Base-by-base conservation (phyloP, 2,113 vertebrate genomes). In the Sylvilagus bachmani region DNA sequence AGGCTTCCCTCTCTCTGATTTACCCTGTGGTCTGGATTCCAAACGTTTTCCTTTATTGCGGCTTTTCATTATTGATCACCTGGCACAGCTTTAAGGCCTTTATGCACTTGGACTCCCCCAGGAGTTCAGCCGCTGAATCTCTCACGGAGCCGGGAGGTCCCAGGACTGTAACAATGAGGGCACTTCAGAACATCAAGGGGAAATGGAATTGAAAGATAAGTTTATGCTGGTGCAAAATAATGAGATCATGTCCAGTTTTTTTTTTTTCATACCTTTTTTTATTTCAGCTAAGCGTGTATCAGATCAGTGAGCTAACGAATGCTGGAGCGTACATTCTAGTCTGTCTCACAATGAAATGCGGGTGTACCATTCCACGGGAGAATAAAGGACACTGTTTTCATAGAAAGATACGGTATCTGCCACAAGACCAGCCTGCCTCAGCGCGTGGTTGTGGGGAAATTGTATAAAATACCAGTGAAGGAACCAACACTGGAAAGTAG, bases 281-380 rank as follows among this genome's bases (percentile, higher is more conserved):
- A 21, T 58, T 58, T 19, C 55, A 58, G 55, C 19, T 17, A 14
- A 21, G 55, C 14, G 4, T 58, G 14, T 19, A 58, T 16, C 55
- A 58, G 55, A 19, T 73, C 53, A 44, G 22, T 44, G n/a, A 71
- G 51, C 12, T 49, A 58, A 55, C 86, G 64, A 10, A 31, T 11
- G 49, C 13, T 51, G 29, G 25, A 73, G 44, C 27, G 2, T 67
- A 70, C 85, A 94, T 93, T 89, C 67, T 49, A 83, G 69, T 75
- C 69, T 95, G 8, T 84, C 31, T 71, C 74, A 89, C 93, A 55
- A 82, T 86, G 53, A 87, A 94, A 17, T 7, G 53, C 61, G 69
- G 49, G 49, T 77, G 51, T 38, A 66, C n/a, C 29, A 73, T 89
- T 62, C 58, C 75, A 53, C 67, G 31, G 82, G 58, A 51, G 7